Evolutionary conservation across 2,113 vertebrate species (phyloP), one percentile per base, ranked within the genome.

Genomic region (Uria lomvia): DNA sequence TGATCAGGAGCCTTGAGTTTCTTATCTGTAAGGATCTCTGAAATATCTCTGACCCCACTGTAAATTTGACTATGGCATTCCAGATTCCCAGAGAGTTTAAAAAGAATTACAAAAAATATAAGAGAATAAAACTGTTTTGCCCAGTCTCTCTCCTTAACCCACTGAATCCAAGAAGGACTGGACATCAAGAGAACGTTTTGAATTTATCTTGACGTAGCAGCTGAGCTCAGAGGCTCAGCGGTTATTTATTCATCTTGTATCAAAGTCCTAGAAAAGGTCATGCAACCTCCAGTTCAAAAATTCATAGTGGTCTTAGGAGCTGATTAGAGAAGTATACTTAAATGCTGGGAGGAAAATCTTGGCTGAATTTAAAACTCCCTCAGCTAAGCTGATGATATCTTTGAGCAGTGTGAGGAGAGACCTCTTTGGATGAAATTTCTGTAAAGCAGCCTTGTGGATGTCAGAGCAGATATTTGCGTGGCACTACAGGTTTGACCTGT

Each of bases 161-260:
- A n/a, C 38, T 81, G 76, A 92, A 78, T 91, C 56, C 56, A 89
- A 72, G 72, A 71, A 86, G 56, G 60, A 65, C 40, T 72, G 73
- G 43, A 32, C 60, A 84, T 91, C 65, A 91, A 78, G 76, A 85
- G 68, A 79, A 92, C 1, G 0, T 78, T 91, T 84, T 89, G 72
- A 86, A 96, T 96, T 94, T 94, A 78, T 91, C 86, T 94, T 95
- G 94, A 95, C 34, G 3, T n/a, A 75, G 75, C 80, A 89, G 71
- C 88, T 79, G 80, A 91, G 76, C 88, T 95, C 88, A 91, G 91
- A 94, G 86, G 63, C 73, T 92, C 40, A 29, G 65, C 7, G 3
- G 86, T 89, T 94, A 81, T 79, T 93, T 96, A 60, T 86, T 96
- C 73, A 49, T 92, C 72, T 91, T 91, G n/a, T 86, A 91, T 93